Evolutionary conservation across 1,140 invertebrate genomes (phyloP).

Genomic region (Tetraneura akinire): DNA sequence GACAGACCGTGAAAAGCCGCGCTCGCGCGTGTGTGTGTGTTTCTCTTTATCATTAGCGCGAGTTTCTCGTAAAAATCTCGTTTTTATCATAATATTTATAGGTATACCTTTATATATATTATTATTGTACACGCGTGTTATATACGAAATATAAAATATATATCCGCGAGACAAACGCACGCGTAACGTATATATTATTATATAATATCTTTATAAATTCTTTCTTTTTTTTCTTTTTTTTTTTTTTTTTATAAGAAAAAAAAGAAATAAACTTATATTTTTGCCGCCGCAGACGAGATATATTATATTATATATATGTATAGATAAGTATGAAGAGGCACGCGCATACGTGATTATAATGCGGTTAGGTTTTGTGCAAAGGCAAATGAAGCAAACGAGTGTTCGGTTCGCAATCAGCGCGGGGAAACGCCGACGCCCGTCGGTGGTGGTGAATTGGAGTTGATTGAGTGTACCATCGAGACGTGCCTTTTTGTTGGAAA

Average conservation of each 20-base stretch:
- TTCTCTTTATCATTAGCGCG: neutral
- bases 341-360: slow-evolving; percentile 51
- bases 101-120: neutral
- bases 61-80: neutral
- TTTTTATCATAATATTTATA: neutral
- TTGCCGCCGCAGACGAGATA: neutral
- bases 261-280: slow-evolving; percentile 8
- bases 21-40: too few relatives aligned
- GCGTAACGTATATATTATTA: too few relatives aligned
- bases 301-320: too few relatives aligned
- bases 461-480: slow-evolving; percentile 52
- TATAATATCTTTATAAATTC: too few relatives aligned
- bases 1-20: neutral
- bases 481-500: slow-evolving; percentile 51
- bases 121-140: neutral
- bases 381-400: slow-evolving; percentile 51
- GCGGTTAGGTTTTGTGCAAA: slow-evolving; percentile 46
- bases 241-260: too few relatives aligned
- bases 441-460: slow-evolving; percentile 49
- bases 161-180: too few relatives aligned
- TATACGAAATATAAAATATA: too few relatives aligned
- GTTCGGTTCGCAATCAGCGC: slow-evolving; percentile 48
- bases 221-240: too few relatives aligned
- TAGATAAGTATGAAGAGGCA: slow-evolving; percentile 14
- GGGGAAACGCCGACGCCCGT: slow-evolving; percentile 10